Evolutionary conservation across 2,888 invertebrate species (phyloP), one percentile per base, ranked within the genome.

Genomic region (Pristionchus entomophagus): DNA sequence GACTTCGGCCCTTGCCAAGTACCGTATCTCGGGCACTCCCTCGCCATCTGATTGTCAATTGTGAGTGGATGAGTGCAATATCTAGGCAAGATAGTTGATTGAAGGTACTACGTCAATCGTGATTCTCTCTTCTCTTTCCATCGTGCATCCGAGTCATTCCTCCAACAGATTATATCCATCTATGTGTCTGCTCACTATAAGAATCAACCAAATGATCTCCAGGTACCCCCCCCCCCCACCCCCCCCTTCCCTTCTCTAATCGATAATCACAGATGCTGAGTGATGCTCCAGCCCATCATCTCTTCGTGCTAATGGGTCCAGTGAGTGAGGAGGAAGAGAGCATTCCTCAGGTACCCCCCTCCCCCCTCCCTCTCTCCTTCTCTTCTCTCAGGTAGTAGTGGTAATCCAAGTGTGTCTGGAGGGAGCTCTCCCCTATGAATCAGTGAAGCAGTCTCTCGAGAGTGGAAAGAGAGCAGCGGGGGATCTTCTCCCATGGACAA

Each of bases 161-260:
- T 99, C 17, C 97, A 98, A 91, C 95, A 97, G 87, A 69, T 99
- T 17, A 97, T 99, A 89, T 96, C 97, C 22, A 96, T 99, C 69
- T 98, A 97, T 94, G 99, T 99, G 0, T 96, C 99, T 0, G 98
- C 99, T 10, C 99, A 99, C 95, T 99, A 99, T 94, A 99, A 99
- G 96, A 99, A 99, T 95, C 97, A 97, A 86, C 99, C 99, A 0
- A 98, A 99, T 94, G 99, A 99, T 95, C 95, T 99, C 65, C 99
- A 90, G 86, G 90, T 90, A 14, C 41, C 17, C 17, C n/a, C 38
- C 22, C 35, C 38, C 22, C 69, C 17, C 38, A 8, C 38, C 22
- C 35, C 45, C 22, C 45, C 19, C 73, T 14, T 26, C 38, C 6
- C 45, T 8, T 41, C 26, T 32, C 41, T 65, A 8, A 35, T 65